These are phyloP conservation scores for Sebastes aleutianus DNA, from an alignment of 2,797 vertebrate species.

Conservation along the genomic window DNA sequence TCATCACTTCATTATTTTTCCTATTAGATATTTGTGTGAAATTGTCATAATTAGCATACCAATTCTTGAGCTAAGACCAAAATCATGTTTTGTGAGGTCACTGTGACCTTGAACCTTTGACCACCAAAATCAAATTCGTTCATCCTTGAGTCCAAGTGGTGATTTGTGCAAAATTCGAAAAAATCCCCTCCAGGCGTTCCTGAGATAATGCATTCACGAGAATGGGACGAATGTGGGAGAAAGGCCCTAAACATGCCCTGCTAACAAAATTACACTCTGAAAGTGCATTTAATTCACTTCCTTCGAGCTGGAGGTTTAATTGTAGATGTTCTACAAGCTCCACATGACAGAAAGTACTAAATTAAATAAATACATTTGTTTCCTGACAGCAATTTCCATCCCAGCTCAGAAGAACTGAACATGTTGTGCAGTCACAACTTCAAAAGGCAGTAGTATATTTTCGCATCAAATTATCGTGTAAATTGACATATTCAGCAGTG, in stretches of 20 bases:
- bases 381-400: background rate
- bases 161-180: too few species aligned
- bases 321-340: conserved; percentile 7
- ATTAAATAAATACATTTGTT: background rate
- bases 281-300: background rate
- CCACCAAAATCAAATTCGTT: too few species aligned
- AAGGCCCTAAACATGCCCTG: background rate
- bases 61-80: background rate
- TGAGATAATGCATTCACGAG: background rate
- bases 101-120: too few species aligned
- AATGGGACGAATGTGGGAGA: background rate
- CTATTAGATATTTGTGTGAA: too few species aligned
- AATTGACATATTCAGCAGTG: conserved; percentile 3
- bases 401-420: conserved; percentile 13
- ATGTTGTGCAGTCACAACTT: conserved; percentile 13
- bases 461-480: conserved; percentile 23
- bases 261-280: background rate
- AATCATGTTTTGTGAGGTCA: background rate
- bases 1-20: too few species aligned
- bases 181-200: too few species aligned
- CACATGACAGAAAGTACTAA: conserved; percentile 9
- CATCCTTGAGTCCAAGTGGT: too few species aligned
- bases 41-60: too few species aligned
- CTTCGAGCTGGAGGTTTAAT: background rate
- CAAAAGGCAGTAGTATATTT: conserved; percentile 13